Evolutionary conservation across 2,797 vertebrate species (phyloP), one percentile per base, ranked within the genome.

Genomic region (Tokudaia tokunoshimensis): DNA sequence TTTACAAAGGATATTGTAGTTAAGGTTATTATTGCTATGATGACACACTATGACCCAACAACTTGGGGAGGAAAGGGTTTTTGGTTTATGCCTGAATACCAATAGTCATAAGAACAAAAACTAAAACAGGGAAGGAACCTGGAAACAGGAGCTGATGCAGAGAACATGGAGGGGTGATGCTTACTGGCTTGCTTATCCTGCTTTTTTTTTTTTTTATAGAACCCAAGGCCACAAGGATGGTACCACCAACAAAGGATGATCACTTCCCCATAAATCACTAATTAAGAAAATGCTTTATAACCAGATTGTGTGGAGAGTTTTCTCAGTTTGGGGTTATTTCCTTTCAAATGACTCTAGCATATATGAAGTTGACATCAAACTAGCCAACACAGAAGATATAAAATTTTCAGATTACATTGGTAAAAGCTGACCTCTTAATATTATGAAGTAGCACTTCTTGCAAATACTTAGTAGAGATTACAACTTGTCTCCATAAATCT

Each of bases 361-460:
- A 20, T 29, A n/a, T 37, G 34, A 82, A 59, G 20, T 59, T 82
- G n/a, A 26, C 57, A 59, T 41, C 80, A 59, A 41, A 15, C n/a
- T 82, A 82, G 22, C n/a, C 80, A 37, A 24, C 6, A 82, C n/a
- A 82, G 55, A 82, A 82, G 22, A 59, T 29, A 37, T 26, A 57
- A 75, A 91, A 70, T 80, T 93, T 72, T 47, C 50, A 82, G 55
- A 44, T 70, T 76, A 94, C 61, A 47, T 44, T 80, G 65, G 41
- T 76, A 65, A 91, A 75, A 61, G 59, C 11, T 70, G 74, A 89
- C 24, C 15, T 11, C 26, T 6, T 80, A 61, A 41, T 63, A 65
- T 24, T 22, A 5, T 22, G 13, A 78, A 57, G 59, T 67, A 50
- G 41, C 11, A 63, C 89, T 89, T 79, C 57, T 15, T 90, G 50